phyloP scores from a whole-genome alignment of 2,113 vertebrate genomes.

The Lophius piscatorius region DNA sequence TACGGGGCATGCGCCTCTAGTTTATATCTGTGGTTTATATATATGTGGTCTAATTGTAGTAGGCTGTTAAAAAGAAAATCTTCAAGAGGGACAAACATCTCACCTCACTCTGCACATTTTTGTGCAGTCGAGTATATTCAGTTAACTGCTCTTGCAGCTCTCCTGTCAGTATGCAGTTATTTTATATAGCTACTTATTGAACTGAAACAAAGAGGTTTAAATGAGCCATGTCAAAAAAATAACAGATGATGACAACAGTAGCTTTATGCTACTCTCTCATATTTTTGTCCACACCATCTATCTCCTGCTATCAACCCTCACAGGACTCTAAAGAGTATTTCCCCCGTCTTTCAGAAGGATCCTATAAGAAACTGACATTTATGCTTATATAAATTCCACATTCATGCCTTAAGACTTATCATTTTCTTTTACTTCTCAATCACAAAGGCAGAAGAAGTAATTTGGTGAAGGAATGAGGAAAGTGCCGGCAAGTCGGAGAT shows the following conservation, averaged over 20 bases:
- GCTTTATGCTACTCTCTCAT: constrained; percentile 14
- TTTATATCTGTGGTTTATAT: too few relatives aligned
- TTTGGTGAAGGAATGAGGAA: constrained; percentile 63
- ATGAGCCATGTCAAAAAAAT: constrained; percentile 17
- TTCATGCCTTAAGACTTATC: constrained; percentile 66
- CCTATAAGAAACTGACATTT: constrained; percentile 59
- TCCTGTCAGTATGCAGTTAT: neutral
- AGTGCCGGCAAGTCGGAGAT: constrained; percentile 58
- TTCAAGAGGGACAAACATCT: too few relatives aligned
- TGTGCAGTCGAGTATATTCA: constrained; percentile 4
- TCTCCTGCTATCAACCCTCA: constrained; percentile 53
- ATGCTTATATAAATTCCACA: constrained; percentile 65
- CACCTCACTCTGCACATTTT: too few relatives aligned
- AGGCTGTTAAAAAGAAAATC: too few relatives aligned
- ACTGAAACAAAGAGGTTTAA: constrained; percentile 20
- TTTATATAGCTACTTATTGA: constrained; percentile 22
- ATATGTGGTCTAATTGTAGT: too few relatives aligned
- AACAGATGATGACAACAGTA: constrained; percentile 42
- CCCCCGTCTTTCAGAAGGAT: constrained; percentile 52
- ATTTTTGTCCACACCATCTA: constrained; percentile 25
- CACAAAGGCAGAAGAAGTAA: constrained; percentile 66
- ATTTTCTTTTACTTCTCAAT: constrained; percentile 69
- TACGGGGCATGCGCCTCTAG: too few relatives aligned
- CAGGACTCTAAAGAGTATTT: constrained; percentile 52
- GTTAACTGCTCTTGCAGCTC: constrained; percentile 10